Evolutionary conservation across 2,888 invertebrate species (phyloP).

Genomic region (Leucoma salicis): DNA sequence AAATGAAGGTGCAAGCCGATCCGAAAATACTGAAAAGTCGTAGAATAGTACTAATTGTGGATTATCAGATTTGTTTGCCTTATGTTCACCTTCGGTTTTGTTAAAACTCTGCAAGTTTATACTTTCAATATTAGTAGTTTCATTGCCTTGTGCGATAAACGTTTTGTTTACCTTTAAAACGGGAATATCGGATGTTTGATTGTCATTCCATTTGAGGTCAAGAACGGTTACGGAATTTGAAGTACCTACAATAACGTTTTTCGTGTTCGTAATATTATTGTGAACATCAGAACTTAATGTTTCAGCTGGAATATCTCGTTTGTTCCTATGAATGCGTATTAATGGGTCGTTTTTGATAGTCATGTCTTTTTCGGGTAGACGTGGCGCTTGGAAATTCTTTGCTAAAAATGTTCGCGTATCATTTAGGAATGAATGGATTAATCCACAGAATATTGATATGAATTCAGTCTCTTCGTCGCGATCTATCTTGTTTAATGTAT

Average conservation of each 20-base stretch:
- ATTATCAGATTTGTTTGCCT: conserved; percentile 24
- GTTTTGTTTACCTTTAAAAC: conserved; percentile 3
- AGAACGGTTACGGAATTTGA: conserved; percentile 22
- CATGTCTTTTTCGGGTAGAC: conserved; percentile 22
- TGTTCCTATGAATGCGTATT: conserved; percentile 47
- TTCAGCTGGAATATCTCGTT: conserved; percentile 38
- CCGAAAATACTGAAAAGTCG: conserved; percentile 47
- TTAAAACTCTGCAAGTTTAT: conserved; percentile 13
- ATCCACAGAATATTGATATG: conserved; percentile 41
- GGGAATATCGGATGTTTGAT: conserved; percentile 14
- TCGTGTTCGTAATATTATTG: conserved; percentile 10
- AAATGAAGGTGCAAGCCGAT: conserved; percentile 36
- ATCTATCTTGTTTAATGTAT: conserved; percentile 48
- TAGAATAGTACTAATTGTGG: conserved; percentile 50
- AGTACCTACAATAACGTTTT: conserved; percentile 13
- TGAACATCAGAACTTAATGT: conserved; percentile 4
- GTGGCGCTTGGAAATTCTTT: conserved; percentile 28
- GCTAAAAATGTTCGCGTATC: conserved; percentile 51
- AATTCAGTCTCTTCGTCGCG: conserved; percentile 53
- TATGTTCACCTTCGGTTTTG: conserved; percentile 25
- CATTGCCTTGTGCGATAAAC: conserved; percentile 4
- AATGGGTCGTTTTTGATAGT: conserved; percentile 22
- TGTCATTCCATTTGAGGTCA: conserved; percentile 27
- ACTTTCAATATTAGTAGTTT: not conserved
- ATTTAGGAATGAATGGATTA: conserved; percentile 51